These are phyloP conservation scores for Pyxicephalus adspersus DNA, from an alignment of 2,113 vertebrate genomes.

Conservation along the genomic window DNA sequence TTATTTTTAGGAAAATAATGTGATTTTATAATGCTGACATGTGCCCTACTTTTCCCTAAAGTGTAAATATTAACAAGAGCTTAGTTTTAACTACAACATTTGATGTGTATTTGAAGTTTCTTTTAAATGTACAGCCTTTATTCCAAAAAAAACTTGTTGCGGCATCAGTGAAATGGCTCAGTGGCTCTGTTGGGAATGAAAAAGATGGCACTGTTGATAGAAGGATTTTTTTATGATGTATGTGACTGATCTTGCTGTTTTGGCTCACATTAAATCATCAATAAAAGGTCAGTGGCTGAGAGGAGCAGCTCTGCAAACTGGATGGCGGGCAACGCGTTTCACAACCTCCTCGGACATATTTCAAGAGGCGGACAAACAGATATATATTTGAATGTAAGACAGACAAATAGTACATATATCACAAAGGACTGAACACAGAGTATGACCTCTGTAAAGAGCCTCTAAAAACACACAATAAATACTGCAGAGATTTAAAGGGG, in stretches of 20 bases:
- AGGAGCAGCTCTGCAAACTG: constrained; percentile 10
- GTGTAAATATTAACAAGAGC: no score
- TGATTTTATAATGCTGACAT: no score
- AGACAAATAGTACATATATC: constrained; percentile 36
- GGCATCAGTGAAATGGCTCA: neutral
- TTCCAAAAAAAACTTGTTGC: no score
- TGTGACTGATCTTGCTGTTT: constrained; percentile 41
- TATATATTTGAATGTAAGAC: constrained; percentile 43
- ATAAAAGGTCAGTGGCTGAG: constrained; percentile 44
- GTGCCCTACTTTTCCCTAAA: no score
- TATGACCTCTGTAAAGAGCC: neutral
- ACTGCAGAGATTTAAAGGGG: neutral
- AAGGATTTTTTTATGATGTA: constrained; percentile 38
- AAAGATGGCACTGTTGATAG: constrained; percentile 44
- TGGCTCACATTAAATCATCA: constrained; percentile 38
- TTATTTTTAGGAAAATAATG: no score
- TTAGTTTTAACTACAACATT: no score
- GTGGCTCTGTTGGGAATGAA: constrained; percentile 40
- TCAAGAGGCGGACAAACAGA: constrained; percentile 28
- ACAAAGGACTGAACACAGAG: neutral
- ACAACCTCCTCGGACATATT: constrained; percentile 23
- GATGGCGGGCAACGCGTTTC: constrained; percentile 28
- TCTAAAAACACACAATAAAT: constrained; percentile 5
- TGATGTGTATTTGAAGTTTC: no score
- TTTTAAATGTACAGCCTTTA: no score